phyloP scores from a whole-genome alignment of 2,113 vertebrate species.

The Solea senegalensis region DNA sequence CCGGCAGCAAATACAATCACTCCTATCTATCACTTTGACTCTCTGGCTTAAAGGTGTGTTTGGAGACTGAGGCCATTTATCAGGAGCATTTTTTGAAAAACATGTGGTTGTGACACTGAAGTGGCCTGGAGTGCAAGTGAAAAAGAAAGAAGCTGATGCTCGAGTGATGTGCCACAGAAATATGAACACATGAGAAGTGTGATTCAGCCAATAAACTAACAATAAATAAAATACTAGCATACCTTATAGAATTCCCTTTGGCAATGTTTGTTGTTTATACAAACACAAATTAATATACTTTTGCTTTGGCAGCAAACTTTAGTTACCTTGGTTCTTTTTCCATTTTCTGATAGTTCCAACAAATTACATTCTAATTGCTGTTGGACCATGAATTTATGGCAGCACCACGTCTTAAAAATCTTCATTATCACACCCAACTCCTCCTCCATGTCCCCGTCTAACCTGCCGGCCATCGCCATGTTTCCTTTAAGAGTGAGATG shows the following conservation, averaged over 20 bases:
- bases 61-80: constrained; percentile 37
- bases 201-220: too few species aligned
- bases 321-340: too few species aligned
- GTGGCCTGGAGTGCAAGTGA: constrained; percentile 13
- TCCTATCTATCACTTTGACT: constrained; percentile 59
- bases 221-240: too few species aligned
- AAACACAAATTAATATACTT: too few species aligned
- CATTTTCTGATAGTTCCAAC: not conserved
- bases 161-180: too few species aligned
- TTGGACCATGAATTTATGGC: too few species aligned
- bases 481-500: constrained; percentile 59
- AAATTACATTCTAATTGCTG: too few species aligned
- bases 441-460: not conserved
- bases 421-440: constrained; percentile 17
- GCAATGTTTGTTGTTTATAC: too few species aligned
- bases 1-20: constrained; percentile 30
- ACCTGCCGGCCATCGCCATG: constrained; percentile 16
- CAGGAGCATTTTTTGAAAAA: constrained; percentile 33
- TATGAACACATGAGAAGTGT: too few species aligned
- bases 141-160: constrained; percentile 3
- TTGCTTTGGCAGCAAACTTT: too few species aligned
- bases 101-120: constrained; percentile 21
- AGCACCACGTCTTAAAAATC: not conserved
- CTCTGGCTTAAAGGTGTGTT: constrained; percentile 46
- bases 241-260: too few species aligned